A percentile compares a stretch with the other conserved stretches of the same genome.
phyloP scores from a whole-genome alignment of 2,797 vertebrate species.

The Limosa lapponica region DNA sequence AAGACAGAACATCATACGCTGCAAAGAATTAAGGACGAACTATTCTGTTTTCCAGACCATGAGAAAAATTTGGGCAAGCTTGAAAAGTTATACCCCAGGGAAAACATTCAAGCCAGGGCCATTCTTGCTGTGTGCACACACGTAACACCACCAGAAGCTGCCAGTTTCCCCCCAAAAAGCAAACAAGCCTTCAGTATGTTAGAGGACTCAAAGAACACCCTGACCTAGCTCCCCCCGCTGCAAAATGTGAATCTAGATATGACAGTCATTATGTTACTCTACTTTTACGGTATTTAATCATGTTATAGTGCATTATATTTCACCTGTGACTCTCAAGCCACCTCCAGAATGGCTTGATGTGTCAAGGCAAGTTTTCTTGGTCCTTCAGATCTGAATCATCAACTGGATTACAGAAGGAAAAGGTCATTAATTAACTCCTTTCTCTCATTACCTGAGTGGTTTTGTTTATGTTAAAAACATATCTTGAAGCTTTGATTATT shows the following conservation, averaged over 20 bases:
- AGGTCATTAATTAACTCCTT: not conserved
- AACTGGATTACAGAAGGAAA: not conserved
- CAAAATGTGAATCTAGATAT: not conserved
- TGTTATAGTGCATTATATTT: not conserved
- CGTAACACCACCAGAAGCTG: not conserved
- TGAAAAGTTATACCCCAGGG: constrained; percentile 35
- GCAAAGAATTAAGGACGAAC: constrained; percentile 5
- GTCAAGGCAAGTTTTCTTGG: not conserved
- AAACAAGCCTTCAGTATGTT: not conserved
- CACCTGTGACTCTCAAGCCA: not conserved
- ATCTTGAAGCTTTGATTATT: not conserved
- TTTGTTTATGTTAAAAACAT: not conserved
- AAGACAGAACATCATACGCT: not conserved
- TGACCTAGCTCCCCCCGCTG: not conserved
- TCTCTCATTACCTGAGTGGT: not conserved
- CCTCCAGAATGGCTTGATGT: not conserved
- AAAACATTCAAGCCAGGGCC: not conserved
- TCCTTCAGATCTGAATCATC: not conserved
- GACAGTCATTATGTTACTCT: not conserved
- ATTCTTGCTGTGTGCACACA: not conserved
- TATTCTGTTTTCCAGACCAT: constrained; percentile 48
- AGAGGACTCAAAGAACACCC: not conserved
- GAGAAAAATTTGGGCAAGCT: constrained; percentile 57
- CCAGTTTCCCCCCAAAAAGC: not conserved
- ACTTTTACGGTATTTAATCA: not conserved